phyloP scores from a whole-genome alignment of 2,113 vertebrate genomes.

The Struthio camelus region DNA sequence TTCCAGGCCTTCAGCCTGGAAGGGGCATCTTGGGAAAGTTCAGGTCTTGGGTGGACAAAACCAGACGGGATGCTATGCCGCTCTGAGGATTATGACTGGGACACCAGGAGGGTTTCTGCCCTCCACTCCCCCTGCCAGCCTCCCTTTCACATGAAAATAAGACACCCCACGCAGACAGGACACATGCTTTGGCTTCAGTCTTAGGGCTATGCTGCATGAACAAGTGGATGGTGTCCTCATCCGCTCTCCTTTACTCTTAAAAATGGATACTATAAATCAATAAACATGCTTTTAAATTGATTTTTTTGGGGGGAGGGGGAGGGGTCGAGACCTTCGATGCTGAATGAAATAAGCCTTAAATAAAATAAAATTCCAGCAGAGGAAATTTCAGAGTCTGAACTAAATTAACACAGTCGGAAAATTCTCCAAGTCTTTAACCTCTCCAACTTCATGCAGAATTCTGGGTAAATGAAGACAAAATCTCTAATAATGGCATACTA shows the following conservation, averaged over 20 bases:
- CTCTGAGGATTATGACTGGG: not conserved
- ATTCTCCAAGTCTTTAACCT: not conserved
- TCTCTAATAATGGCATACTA: not conserved
- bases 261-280: not conserved
- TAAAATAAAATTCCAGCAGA: not conserved
- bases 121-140: not conserved
- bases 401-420: not conserved
- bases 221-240: not conserved
- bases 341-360: constrained; percentile 3
- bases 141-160: not conserved
- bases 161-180: not conserved
- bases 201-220: rapidly evolving
- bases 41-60: not conserved
- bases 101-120: not conserved
- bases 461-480: not conserved
- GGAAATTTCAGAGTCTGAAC: not conserved
- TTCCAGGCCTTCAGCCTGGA: rapidly evolving
- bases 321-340: not conserved
- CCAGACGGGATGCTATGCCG: rapidly evolving
- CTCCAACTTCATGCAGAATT: not conserved
- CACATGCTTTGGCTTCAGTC: not conserved
- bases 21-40: not conserved
- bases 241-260: not conserved
- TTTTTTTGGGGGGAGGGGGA: too few species aligned
- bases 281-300: constrained; percentile 1